Base-by-base conservation (phyloP, 2,888 invertebrate genomes). In the Cerastoderma edule region DNA sequence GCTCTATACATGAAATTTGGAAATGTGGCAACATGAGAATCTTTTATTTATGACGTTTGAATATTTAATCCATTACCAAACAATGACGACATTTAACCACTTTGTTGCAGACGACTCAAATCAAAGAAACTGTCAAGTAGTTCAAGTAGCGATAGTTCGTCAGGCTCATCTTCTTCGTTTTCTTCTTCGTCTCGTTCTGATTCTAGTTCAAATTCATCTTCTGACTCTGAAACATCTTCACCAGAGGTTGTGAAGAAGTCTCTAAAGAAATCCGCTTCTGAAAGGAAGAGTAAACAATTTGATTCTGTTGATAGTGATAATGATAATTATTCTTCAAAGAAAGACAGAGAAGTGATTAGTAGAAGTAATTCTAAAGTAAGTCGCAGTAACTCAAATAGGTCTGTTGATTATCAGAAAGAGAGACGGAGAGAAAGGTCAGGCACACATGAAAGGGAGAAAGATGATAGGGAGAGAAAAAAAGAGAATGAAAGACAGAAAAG, bases 121-220 rank as follows among this genome's bases (percentile, higher is more conserved):
- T 56, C 57, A 32, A 76, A 70, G 56, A 35, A 67, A 54, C 27
- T 69, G 35, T 39, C 75, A 22, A 85, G 84, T 75, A 76, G 80
- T 30, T 82, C 85, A 6, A 80, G 78, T 32, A 83, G 84, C 72
- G 76, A 74, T 68, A 84, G 85, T 44, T 80, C 80, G 53, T 82
- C 83, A 39, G 77, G 78, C 0, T 84, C 85, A 39, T 80, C 80
- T 39, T 81, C 83, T 32, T 79, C 80, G 0, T 73, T 68, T 8
- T 85, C 86, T 16, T 79, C 77, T 10, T 75, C 80, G 22, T 80
- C 82, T 54, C 80, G 79, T 67, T 80, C 74, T 60, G 83, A 80
- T 48, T 81, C 83, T n/a, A 72, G 46, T 24, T 77, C 80, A 8
- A 70, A 65, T 71, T 79, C 83, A 19, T 65, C 70, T 24, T 68